These are phyloP conservation scores for Augiades crinisus DNA, from an alignment of 2,888 invertebrate genomes.

Conservation along the genomic window DNA sequence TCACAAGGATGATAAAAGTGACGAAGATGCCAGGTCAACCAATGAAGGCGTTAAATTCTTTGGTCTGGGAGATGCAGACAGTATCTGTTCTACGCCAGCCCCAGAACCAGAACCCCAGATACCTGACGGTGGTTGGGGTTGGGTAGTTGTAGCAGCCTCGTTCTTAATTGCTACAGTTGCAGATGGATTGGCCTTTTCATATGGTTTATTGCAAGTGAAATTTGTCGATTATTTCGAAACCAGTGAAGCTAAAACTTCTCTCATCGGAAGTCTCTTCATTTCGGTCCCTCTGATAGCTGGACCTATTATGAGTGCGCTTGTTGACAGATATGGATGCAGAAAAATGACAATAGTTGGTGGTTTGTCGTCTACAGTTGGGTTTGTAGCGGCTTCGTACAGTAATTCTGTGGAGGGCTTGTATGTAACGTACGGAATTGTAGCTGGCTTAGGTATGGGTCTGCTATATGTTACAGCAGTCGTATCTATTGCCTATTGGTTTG, in stretches of 20 bases:
- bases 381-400: conserved; percentile 86
- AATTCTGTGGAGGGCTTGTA: conserved; percentile 88
- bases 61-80: conserved; percentile 75
- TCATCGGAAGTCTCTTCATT: conserved; percentile 94
- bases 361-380: conserved; percentile 86
- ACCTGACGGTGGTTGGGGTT: conserved; percentile 95
- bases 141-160: conserved; percentile 94
- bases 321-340: conserved; percentile 91
- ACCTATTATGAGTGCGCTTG: conserved; percentile 91
- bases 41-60: conserved; percentile 77
- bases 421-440: conserved; percentile 91
- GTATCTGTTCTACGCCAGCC: conserved; percentile 66
- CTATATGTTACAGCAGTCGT: conserved; percentile 95
- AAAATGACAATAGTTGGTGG: conserved; percentile 89
- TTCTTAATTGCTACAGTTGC: conserved; percentile 93
- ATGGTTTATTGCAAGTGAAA: conserved; percentile 92
- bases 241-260: conserved; percentile 91
- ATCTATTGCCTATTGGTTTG: conserved; percentile 96
- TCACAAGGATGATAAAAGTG: conserved; percentile 48
- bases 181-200: conserved; percentile 96
- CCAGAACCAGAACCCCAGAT: conserved; percentile 79
- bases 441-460: conserved; percentile 91
- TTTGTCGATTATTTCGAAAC: conserved; percentile 89
- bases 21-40: conserved; percentile 69
- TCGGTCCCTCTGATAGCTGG: conserved; percentile 93